These are phyloP conservation scores for Unio pictorum DNA, from an alignment of 2,888 invertebrate species.

Conservation along the genomic window DNA sequence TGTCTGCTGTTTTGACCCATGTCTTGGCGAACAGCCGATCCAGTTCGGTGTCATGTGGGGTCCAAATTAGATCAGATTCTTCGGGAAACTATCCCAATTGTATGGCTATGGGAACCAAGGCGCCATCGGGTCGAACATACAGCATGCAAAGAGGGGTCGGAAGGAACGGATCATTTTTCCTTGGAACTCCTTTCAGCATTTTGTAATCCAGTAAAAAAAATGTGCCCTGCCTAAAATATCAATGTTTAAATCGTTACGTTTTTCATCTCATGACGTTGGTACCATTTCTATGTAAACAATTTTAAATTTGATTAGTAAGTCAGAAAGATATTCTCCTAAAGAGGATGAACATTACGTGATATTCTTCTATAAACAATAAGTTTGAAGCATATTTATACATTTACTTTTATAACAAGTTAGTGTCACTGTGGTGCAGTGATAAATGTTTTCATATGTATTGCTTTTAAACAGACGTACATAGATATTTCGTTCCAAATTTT, in stretches of 20 bases:
- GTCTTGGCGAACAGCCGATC: conserved; percentile 32
- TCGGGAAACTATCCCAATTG: conserved; percentile 26
- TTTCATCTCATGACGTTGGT: too few relatives aligned
- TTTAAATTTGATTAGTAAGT: too few relatives aligned
- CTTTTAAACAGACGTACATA: too few relatives aligned
- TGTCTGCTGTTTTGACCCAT: conserved; percentile 27
- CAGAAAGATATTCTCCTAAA: too few relatives aligned
- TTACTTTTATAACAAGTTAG: too few relatives aligned
- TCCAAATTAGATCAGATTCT: conserved; percentile 30
- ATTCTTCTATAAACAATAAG: too few relatives aligned
- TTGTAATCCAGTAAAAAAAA: conserved; percentile 30
- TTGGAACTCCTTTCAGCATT: conserved; percentile 15
- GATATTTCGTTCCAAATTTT: too few relatives aligned
- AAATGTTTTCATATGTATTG: too few relatives aligned
- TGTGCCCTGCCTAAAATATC: conserved; percentile 24
- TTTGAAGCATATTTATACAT: too few relatives aligned
- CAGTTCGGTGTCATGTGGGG: conserved; percentile 23
- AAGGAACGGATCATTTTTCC: conserved; percentile 9
- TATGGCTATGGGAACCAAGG: conserved; percentile 33
- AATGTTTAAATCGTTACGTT: neutral
- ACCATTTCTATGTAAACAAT: too few relatives aligned
- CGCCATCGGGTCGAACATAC: conserved; percentile 21
- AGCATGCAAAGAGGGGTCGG: conserved; percentile 28
- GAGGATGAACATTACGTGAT: too few relatives aligned
- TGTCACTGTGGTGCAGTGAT: too few relatives aligned